phyloP scores from a whole-genome alignment of 2,797 vertebrate species.

The Valencia hispanica region DNA sequence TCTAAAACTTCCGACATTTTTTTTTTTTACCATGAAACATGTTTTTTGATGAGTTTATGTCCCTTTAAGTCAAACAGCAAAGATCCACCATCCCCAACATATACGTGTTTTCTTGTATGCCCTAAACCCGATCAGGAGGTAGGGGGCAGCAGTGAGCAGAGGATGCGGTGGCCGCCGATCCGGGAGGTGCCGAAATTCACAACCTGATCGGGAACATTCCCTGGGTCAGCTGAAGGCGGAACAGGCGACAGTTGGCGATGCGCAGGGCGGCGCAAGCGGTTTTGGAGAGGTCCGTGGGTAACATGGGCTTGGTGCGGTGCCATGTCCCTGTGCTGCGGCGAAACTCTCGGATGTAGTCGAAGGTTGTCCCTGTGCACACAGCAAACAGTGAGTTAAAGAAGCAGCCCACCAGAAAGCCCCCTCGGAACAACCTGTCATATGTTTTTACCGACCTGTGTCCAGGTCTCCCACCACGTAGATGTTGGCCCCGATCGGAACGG shows the following conservation, averaged over 20 bases:
- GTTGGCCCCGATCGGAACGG: constrained; percentile 94
- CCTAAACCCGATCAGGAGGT: neutral
- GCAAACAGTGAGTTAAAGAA: neutral
- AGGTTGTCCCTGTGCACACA: constrained; percentile 85
- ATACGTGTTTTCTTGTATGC: neutral
- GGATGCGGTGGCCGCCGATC: neutral
- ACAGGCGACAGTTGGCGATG: constrained; percentile 97
- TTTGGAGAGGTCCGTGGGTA: constrained; percentile 90
- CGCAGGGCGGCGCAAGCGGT: constrained; percentile 90
- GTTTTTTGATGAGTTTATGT: constrained; percentile 9
- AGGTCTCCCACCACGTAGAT: constrained; percentile 98
- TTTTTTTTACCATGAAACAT: constrained; percentile 18
- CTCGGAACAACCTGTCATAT: too few species aligned
- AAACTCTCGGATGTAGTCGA: constrained; percentile 97
- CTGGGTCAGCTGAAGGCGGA: constrained; percentile 93
- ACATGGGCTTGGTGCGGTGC: constrained; percentile 91
- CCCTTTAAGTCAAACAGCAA: constrained; percentile 6
- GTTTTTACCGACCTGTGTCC: constrained; percentile 88
- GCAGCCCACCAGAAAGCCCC: rapidly evolving
- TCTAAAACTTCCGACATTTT: neutral
- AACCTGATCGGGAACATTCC: constrained; percentile 91
- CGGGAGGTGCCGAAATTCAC: constrained; percentile 39
- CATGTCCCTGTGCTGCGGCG: constrained; percentile 94
- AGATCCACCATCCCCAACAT: constrained; percentile 14
- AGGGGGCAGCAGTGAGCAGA: neutral